Conservation (phyloP, 2,797 vertebrate genomes). For the Malacoctenus gilli region DNA sequence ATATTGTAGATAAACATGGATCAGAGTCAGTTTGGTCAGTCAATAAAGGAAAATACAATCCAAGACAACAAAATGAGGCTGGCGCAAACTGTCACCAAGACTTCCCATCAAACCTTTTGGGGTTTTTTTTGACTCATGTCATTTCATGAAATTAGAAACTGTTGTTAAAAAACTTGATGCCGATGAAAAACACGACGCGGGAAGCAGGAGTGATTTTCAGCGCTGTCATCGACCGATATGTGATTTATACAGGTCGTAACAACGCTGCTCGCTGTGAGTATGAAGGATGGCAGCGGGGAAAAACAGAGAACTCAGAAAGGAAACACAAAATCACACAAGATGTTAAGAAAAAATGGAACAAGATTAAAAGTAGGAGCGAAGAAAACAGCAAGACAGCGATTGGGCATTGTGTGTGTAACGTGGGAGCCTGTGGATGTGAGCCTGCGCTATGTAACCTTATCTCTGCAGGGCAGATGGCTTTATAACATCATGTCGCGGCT, state of each 20-base stretch:
- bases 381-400: not conserved
- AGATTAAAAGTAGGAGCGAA: not conserved
- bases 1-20: constrained; percentile 6
- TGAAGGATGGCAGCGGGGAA: not conserved
- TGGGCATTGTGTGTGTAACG: not conserved
- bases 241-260: not conserved
- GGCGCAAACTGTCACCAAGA: too few species aligned
- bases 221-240: too few species aligned
- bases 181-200: too few species aligned
- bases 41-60: constrained; percentile 25
- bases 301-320: not conserved
- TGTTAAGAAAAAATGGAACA: too few species aligned
- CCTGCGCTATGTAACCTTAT: not conserved
- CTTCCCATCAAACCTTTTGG: too few species aligned
- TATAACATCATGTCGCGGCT: not conserved
- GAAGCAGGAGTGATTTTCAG: too few species aligned
- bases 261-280: not conserved
- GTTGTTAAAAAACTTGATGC: too few species aligned
- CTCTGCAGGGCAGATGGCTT: constrained; percentile 1
- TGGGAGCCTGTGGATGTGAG: not conserved
- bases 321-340: not conserved
- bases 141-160: too few species aligned
- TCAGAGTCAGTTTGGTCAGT: constrained; percentile 37
- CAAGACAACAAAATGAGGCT: too few species aligned
- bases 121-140: too few species aligned